Evolutionary conservation across 2,888 invertebrate species (phyloP).

Genomic region (Drosophila paucipuncta): DNA sequence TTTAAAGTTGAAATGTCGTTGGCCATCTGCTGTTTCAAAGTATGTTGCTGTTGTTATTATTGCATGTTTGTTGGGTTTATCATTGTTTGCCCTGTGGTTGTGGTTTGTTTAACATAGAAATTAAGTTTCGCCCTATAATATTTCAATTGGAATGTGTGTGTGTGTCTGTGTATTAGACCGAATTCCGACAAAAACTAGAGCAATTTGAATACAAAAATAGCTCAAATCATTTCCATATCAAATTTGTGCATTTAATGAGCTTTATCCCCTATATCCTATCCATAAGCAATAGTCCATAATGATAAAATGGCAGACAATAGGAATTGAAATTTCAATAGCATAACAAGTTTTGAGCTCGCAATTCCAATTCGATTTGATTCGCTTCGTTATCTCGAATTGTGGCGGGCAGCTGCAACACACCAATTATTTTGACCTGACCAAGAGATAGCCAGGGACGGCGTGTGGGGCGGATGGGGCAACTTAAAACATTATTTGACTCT

Average conservation of each 20-base stretch:
- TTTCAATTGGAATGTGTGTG: conserved; percentile 37
- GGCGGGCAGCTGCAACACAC: conserved; percentile 3
- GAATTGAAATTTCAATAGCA: conserved; percentile 34
- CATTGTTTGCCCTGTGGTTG: conserved; percentile 62
- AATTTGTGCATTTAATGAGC: conserved; percentile 18
- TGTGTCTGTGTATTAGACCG: neutral
- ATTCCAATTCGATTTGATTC: conserved; percentile 45
- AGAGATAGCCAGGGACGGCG: neutral
- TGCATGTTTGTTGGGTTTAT: conserved; percentile 27
- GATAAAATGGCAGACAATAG: conserved; percentile 28
- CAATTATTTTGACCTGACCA: conserved; percentile 31
- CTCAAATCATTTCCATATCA: conserved; percentile 7
- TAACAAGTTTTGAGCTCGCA: conserved; percentile 37
- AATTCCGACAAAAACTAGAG: conserved; percentile 5
- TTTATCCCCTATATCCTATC: neutral
- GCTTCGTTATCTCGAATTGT: conserved; percentile 22
- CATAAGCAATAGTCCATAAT: conserved; percentile 26
- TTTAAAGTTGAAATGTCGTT: conserved; percentile 75
- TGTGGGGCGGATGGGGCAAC: neutral
- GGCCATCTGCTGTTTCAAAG: conserved; percentile 48
- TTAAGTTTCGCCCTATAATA: conserved; percentile 51
- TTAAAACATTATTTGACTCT: conserved; percentile 4
- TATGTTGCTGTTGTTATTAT: conserved; percentile 26
- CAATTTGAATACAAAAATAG: conserved; percentile 2
- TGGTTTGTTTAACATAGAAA: conserved; percentile 71